Percentiles rank a stretch among this genome's conserved stretches.
Evolutionary conservation across 2,888 invertebrate species (phyloP).

Genomic region (Macaria liturata): DNA sequence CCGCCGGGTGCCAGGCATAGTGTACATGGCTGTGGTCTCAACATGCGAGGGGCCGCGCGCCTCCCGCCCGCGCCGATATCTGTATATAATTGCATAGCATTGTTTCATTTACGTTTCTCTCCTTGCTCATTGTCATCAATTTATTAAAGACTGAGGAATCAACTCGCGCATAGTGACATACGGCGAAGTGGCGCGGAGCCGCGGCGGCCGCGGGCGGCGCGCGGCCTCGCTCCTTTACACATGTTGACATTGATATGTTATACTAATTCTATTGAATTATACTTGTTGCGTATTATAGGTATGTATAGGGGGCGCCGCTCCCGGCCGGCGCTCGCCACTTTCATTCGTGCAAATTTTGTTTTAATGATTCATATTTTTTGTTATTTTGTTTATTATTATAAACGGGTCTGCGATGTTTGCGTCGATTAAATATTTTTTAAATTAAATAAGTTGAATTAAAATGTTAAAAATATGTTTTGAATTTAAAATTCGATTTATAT

Average conservation of each 20-base stretch:
- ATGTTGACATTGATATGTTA: constrained; percentile 83
- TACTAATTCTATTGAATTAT: constrained; percentile 83
- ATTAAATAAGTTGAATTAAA: constrained; percentile 67
- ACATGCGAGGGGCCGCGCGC: constrained; percentile 54
- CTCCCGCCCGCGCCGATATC: constrained; percentile 52
- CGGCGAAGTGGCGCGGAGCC: constrained; percentile 25
- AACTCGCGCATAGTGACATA: constrained; percentile 80
- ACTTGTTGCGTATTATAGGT: constrained; percentile 82
- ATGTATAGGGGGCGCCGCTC: constrained; percentile 38
- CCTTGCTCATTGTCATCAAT: constrained; percentile 83
- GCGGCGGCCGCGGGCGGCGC: constrained; percentile 13
- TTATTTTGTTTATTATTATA: constrained; percentile 76
- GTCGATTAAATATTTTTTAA: constrained; percentile 68
- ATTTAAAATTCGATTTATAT: constrained; percentile 75
- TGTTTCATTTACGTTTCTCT: constrained; percentile 77
- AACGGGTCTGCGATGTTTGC: constrained; percentile 79
- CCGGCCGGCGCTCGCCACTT: constrained; percentile 40
- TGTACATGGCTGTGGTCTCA: constrained; percentile 76
- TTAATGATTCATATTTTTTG: constrained; percentile 68
- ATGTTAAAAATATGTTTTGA: constrained; percentile 67
- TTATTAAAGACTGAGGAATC: constrained; percentile 83
- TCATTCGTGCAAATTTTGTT: constrained; percentile 71
- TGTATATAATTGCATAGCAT: constrained; percentile 81
- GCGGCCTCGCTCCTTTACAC: constrained; percentile 70
- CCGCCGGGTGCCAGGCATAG: constrained; percentile 64